A percentile compares a stretch with the other conserved stretches of the same genome.
Conservation (phyloP, 2,797 vertebrate species). For the Poeciliopsis presidionis region DNA sequence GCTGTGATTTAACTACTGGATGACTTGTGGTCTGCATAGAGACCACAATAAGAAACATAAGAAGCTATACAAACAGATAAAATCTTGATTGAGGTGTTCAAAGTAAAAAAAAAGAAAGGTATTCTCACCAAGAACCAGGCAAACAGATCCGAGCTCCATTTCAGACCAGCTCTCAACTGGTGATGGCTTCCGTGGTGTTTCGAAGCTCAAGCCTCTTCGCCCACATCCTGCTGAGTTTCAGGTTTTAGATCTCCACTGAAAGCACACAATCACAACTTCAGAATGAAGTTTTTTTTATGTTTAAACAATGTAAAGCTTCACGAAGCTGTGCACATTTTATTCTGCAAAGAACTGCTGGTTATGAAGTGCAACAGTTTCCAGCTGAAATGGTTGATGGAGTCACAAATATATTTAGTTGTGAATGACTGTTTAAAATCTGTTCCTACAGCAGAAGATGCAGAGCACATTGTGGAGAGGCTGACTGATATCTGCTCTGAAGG, state of each 20-base stretch:
- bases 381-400: not conserved
- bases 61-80: not conserved
- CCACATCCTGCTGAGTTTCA: too few species aligned
- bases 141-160: not conserved
- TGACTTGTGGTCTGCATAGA: not conserved
- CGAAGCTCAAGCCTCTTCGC: too few species aligned
- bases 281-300: too few species aligned
- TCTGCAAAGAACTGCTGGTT: not conserved
- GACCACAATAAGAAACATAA: not conserved
- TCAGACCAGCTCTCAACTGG: too few species aligned
- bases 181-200: not conserved
- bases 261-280: too few species aligned
- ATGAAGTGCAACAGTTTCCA: slow-evolving; percentile 2
- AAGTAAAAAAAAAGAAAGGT: not conserved
- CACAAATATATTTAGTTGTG: not conserved
- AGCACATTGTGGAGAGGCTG: too few species aligned
- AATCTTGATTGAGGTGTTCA: not conserved
- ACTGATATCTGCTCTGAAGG: too few species aligned
- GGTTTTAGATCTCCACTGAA: too few species aligned
- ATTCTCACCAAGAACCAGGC: not conserved
- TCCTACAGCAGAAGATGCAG: not conserved
- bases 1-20: too few species aligned
- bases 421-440: slow-evolving; percentile 11
- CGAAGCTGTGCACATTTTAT: slow-evolving; percentile 4
- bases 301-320: not conserved